phyloP scores from a whole-genome alignment of 2,797 vertebrate species.

The Yasuhikotakia modesta region DNA sequence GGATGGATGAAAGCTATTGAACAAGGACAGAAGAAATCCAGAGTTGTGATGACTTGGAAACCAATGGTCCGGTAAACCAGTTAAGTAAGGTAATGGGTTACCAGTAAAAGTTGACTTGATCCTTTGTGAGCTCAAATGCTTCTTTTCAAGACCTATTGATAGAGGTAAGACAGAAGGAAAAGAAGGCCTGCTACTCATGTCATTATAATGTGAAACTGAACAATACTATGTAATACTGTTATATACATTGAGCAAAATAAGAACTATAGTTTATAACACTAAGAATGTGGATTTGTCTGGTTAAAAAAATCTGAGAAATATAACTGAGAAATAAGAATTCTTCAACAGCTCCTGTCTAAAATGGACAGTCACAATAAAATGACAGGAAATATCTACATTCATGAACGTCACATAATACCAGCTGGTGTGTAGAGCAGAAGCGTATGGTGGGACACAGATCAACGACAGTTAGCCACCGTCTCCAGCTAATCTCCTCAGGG shows the following conservation, averaged over 20 bases:
- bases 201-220: too few species aligned
- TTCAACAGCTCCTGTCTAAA: too few species aligned
- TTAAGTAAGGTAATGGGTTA: constrained; percentile 35
- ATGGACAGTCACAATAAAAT: neutral
- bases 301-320: too few species aligned
- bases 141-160: neutral
- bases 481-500: constrained; percentile 72
- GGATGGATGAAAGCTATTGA: neutral
- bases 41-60: constrained; percentile 1
- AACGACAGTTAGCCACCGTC: constrained; percentile 70
- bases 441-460: constrained; percentile 47
- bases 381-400: neutral
- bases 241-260: too few species aligned
- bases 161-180: too few species aligned
- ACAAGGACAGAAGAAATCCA: neutral
- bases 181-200: too few species aligned
- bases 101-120: neutral
- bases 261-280: too few species aligned
- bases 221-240: too few species aligned
- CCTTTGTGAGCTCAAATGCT: constrained; percentile 7
- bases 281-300: too few species aligned
- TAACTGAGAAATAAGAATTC: too few species aligned
- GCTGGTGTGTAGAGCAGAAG: neutral
- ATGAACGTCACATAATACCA: neutral
- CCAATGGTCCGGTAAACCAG: constrained; percentile 15